Evolutionary conservation across 2,113 vertebrate genomes (phyloP).

Genomic region (Zosterops lateralis): DNA sequence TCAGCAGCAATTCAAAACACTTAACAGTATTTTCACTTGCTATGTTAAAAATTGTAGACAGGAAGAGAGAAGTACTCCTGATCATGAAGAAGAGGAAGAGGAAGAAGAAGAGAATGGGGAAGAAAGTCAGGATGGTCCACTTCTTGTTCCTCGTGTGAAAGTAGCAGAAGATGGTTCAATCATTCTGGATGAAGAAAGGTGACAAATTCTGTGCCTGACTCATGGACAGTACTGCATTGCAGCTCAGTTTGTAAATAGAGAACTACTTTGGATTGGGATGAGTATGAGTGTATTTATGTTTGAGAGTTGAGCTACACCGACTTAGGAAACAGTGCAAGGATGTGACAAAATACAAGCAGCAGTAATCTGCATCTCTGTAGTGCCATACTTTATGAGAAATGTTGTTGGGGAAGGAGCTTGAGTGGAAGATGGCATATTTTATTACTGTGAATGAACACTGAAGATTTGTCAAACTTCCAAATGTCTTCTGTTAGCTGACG

Average conservation of each 20-base stretch:
- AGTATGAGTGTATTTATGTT: neutral
- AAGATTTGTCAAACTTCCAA: neutral
- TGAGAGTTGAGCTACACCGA: neutral
- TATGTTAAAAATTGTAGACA: conserved; percentile 50
- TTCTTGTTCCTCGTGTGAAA: conserved; percentile 92
- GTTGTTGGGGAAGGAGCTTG: neutral
- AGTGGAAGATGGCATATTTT: neutral
- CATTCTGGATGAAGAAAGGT: conserved; percentile 98
- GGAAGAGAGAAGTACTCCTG: conserved; percentile 55
- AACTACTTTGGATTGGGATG: neutral
- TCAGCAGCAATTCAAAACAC: neutral
- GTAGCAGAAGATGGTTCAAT: conserved; percentile 96
- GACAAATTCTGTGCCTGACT: neutral
- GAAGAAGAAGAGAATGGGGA: conserved; percentile 69
- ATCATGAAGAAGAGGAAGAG: conserved; percentile 67
- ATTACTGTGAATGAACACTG: neutral
- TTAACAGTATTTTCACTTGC: neutral
- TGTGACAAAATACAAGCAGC: neutral
- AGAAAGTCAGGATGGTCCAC: conserved; percentile 70
- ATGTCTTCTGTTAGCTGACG: neutral
- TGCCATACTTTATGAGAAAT: neutral
- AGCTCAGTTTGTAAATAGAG: neutral
- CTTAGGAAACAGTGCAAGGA: neutral
- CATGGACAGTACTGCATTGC: neutral
- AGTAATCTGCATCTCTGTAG: neutral